Evolutionary conservation across 1,140 invertebrate species (phyloP).

Genomic region (Leptinotarsa texana): DNA sequence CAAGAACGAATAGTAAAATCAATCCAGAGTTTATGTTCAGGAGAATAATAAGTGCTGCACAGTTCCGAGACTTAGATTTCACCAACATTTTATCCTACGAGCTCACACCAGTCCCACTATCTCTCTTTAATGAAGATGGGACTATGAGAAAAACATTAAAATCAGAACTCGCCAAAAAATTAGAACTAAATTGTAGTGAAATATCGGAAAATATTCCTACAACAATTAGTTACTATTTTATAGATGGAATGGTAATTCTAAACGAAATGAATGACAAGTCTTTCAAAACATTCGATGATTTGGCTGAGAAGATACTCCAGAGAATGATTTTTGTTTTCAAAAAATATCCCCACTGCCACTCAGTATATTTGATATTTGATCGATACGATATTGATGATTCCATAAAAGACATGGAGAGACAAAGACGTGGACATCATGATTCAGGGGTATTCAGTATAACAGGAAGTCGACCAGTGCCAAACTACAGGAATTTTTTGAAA

Average conservation of each 20-base stretch:
- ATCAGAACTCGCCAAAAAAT: constrained; percentile 24
- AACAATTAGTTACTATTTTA: constrained; percentile 19
- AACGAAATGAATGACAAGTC: constrained; percentile 17
- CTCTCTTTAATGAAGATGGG: constrained; percentile 28
- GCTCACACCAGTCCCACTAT: constrained; percentile 25
- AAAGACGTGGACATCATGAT: constrained; percentile 8
- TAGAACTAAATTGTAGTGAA: constrained; percentile 3
- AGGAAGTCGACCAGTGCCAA: not conserved
- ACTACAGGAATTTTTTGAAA: constrained; percentile 3
- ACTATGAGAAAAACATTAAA: constrained; percentile 30
- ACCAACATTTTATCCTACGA: constrained; percentile 27
- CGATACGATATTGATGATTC: not conserved
- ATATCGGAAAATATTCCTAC: not conserved
- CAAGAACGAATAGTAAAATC: constrained; percentile 22
- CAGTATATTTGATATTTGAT: constrained; percentile 6
- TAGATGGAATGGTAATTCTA: constrained; percentile 28
- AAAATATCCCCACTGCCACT: not conserved
- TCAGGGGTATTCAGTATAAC: not conserved
- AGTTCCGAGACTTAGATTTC: constrained; percentile 23
- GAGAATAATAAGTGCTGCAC: constrained; percentile 28
- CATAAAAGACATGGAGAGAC: not conserved
- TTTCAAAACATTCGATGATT: constrained; percentile 10
- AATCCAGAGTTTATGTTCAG: constrained; percentile 30
- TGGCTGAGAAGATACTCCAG: not conserved
- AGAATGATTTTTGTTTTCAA: not conserved